Evolutionary conservation across 2,888 invertebrate genomes (phyloP).

Genomic region (Operophtera brumata): DNA sequence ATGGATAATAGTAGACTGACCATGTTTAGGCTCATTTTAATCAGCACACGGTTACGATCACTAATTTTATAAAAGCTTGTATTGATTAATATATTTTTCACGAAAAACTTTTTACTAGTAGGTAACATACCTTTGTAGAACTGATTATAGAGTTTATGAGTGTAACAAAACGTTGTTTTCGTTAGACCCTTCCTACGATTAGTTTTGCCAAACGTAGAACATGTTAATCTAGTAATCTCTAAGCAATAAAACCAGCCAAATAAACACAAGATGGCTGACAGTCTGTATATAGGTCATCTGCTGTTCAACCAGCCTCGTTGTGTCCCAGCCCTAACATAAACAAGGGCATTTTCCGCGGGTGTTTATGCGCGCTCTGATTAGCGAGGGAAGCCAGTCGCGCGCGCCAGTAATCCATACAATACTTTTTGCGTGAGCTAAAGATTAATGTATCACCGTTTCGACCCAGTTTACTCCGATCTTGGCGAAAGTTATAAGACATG

Average conservation of each 20-base stretch:
- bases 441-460: conserved; percentile 70
- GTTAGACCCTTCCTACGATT: too few species aligned
- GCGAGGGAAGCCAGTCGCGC: conserved; percentile 24
- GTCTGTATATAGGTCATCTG: neutral
- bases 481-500: conserved; percentile 21
- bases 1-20: too few species aligned
- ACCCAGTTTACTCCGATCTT: conserved; percentile 55
- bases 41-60: too few species aligned
- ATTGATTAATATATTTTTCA: too few species aligned
- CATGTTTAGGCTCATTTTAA: too few species aligned
- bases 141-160: too few species aligned
- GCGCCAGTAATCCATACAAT: conserved; percentile 46
- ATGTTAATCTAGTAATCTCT: too few species aligned
- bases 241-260: neutral
- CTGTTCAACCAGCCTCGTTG: neutral
- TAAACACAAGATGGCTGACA: neutral
- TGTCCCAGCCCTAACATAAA: neutral
- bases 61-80: too few species aligned
- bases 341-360: conserved; percentile 24
- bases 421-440: conserved; percentile 64
- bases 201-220: too few species aligned
- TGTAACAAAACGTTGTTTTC: too few species aligned
- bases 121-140: too few species aligned
- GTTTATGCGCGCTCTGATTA: conserved; percentile 43
- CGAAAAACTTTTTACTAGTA: too few species aligned